phyloP scores from a whole-genome alignment of 2,113 vertebrate genomes.

The Thamnaconus septentrionalis region DNA sequence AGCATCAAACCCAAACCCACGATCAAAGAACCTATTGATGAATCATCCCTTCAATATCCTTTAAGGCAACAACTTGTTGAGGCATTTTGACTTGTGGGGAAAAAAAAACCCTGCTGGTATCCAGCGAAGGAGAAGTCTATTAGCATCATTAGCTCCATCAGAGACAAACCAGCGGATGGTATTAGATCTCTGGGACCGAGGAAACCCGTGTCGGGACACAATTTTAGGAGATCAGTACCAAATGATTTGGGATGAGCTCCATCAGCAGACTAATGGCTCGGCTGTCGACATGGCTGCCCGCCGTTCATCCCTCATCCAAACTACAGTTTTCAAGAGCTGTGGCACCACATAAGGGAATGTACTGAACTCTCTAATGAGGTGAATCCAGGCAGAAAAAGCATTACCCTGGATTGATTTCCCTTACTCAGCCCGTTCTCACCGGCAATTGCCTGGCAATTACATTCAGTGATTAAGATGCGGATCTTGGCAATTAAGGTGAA shows the following conservation, averaged over 20 bases:
- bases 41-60: constrained; percentile 38
- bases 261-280: background rate
- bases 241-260: constrained; percentile 21
- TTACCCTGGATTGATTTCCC: constrained; percentile 22
- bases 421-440: background rate
- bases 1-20: constrained; percentile 21
- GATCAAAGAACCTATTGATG: constrained; percentile 55
- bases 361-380: constrained; percentile 17
- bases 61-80: constrained; percentile 25
- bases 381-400: constrained; percentile 21
- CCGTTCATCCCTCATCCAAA: constrained; percentile 8
- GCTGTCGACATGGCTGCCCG: constrained; percentile 1
- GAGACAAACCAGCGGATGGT: background rate
- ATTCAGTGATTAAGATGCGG: constrained; percentile 7
- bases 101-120: background rate
- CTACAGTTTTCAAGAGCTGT: constrained; percentile 4
- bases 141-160: background rate
- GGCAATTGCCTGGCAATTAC: constrained; percentile 15
- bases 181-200: constrained; percentile 1
- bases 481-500: constrained; percentile 3
- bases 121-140: background rate
- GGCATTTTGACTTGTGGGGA: constrained; percentile 9
- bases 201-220: constrained; percentile 10
- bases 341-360: background rate
- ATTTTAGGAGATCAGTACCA: constrained; percentile 31